phyloP scores from a whole-genome alignment of 2,797 vertebrate species.

The Paratrypauchen microcephalus region DNA sequence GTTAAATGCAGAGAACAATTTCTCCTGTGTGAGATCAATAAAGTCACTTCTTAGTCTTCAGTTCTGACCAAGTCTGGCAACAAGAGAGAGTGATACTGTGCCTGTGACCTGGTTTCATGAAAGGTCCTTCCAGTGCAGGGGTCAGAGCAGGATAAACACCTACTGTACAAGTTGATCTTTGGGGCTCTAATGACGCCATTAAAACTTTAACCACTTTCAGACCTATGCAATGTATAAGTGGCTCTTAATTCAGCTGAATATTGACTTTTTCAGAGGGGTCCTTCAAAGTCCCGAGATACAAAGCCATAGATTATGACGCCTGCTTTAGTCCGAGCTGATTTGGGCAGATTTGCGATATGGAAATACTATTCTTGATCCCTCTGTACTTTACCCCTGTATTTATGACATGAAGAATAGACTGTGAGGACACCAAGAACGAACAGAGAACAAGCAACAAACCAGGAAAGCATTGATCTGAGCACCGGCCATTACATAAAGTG shows the following conservation, averaged over 20 bases:
- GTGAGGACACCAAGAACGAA: background rate
- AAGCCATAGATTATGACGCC: background rate
- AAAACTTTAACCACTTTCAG: slow-evolving; percentile 1
- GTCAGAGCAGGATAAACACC: too few relatives aligned
- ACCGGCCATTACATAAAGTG: slow-evolving; percentile 48
- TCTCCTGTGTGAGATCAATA: too few relatives aligned
- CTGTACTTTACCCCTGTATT: background rate
- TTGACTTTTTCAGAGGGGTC: slow-evolving; percentile 10
- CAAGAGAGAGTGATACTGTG: too few relatives aligned
- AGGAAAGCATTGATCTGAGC: slow-evolving; percentile 29
- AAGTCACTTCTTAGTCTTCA: too few relatives aligned
- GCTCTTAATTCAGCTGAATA: slow-evolving; percentile 9
- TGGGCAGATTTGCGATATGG: background rate
- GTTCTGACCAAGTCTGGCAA: too few relatives aligned
- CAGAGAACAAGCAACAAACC: slow-evolving; percentile 8
- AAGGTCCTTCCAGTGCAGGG: too few relatives aligned
- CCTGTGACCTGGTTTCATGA: too few relatives aligned
- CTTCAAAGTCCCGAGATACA: slow-evolving; percentile 9
- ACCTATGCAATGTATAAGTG: slow-evolving; percentile 9
- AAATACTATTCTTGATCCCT: background rate
- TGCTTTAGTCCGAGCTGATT: background rate
- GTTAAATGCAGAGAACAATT: too few relatives aligned
- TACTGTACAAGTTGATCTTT: too few relatives aligned
- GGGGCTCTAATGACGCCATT: too few relatives aligned
- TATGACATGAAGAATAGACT: slow-evolving; percentile 3